Evolutionary conservation across 2,888 invertebrate species (phyloP).

Genomic region (Eupelmus urozonus): DNA sequence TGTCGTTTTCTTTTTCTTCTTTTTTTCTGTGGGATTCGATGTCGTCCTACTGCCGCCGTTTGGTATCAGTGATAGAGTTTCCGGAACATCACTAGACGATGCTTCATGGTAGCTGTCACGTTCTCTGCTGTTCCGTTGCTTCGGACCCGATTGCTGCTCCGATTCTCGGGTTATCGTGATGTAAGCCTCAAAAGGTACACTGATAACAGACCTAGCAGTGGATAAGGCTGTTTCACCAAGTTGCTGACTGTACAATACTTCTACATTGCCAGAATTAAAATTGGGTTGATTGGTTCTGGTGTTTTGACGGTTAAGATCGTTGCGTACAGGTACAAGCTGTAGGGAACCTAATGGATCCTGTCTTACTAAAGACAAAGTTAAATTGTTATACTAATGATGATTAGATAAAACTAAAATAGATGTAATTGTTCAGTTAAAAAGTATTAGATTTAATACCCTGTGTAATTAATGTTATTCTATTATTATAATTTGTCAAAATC

Average conservation of each 20-base stretch:
- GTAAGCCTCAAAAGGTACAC: constrained; percentile 73
- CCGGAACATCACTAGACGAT: constrained; percentile 25
- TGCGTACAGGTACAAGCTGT: constrained; percentile 19
- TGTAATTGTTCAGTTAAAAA: too few species aligned
- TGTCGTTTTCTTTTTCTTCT: constrained; percentile 33
- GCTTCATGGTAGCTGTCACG: constrained; percentile 37
- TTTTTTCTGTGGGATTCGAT: not conserved
- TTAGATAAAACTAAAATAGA: too few species aligned
- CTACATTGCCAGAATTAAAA: constrained; percentile 21
- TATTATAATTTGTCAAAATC: too few species aligned
- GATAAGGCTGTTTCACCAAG: not conserved
- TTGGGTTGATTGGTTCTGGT: constrained; percentile 24
- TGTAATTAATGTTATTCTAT: too few species aligned
- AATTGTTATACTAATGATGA: not conserved
- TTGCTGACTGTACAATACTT: constrained; percentile 15
- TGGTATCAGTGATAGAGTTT: not conserved
- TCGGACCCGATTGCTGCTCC: not conserved
- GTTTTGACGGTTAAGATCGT: not conserved
- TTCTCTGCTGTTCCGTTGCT: not conserved
- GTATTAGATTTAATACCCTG: too few species aligned
- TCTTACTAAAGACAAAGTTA: constrained; percentile 15
- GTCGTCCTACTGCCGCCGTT: not conserved
- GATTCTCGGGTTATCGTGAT: constrained; percentile 70
- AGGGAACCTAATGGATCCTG: constrained; percentile 32
- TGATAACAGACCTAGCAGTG: constrained; percentile 65